phyloP scores from a whole-genome alignment of 1,140 invertebrate species.

The Diachasmimorpha longicaudata region DNA sequence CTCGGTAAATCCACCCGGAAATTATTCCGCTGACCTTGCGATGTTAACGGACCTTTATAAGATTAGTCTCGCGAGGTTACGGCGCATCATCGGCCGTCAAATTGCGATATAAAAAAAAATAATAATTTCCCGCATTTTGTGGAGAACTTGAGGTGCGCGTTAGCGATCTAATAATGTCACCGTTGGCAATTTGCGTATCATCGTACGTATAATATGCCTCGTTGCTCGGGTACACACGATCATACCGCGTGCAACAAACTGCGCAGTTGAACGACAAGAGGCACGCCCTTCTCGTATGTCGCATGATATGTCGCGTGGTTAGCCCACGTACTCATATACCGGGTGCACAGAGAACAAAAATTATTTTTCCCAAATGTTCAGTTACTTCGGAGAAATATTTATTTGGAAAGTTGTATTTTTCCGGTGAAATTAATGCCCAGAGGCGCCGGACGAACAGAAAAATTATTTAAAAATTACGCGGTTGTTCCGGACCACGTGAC shows the following conservation, averaged over 20 bases:
- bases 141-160: not conserved
- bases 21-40: not conserved
- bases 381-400: too few species aligned
- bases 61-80: not conserved
- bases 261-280: conserved; percentile 54
- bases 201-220: conserved; percentile 31
- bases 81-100: too few species aligned
- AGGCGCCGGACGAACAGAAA: too few species aligned
- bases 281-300: conserved; percentile 59
- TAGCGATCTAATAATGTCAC: conserved; percentile 1
- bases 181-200: conserved; percentile 20
- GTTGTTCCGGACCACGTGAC: too few species aligned
- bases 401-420: too few species aligned
- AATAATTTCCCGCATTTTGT: not conserved
- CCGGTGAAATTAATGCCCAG: too few species aligned
- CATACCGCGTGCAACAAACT: conserved; percentile 58
- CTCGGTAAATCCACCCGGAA: not conserved
- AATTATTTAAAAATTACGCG: too few species aligned
- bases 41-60: not conserved
- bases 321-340: conserved; percentile 30
- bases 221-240: conserved; percentile 36
- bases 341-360: too few species aligned
- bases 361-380: too few species aligned
- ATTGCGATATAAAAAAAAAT: not conserved
- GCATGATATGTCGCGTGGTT: conserved; percentile 53